Evolutionary conservation across 2,113 vertebrate genomes (phyloP).

Genomic region (Bubalus kerabau): DNA sequence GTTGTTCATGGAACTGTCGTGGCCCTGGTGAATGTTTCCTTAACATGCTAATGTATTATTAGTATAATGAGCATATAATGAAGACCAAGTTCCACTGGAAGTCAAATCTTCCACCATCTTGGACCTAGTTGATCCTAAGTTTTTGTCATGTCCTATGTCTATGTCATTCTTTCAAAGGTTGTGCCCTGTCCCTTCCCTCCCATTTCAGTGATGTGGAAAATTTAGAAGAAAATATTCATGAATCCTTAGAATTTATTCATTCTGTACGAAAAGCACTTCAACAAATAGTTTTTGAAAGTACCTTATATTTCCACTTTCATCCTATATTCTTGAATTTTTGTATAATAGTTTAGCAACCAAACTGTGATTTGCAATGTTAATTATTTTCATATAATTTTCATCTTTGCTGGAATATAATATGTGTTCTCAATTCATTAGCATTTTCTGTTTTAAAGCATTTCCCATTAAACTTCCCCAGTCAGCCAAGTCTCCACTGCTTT

Average conservation of each 20-base stretch:
- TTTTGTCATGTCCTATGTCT: not conserved
- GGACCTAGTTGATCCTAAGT: not conserved
- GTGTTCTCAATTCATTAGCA: conserved; percentile 39
- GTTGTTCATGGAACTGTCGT: not conserved
- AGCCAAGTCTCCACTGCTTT: conserved; percentile 26
- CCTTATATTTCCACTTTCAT: not conserved
- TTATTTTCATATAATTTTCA: conserved; percentile 38
- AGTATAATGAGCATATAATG: not conserved
- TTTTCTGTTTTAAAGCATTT: conserved; percentile 47
- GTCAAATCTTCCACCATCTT: not conserved
- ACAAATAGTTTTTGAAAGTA: not conserved
- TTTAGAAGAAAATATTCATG: conserved; percentile 1
- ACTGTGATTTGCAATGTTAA: not conserved
- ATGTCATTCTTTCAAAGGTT: not conserved
- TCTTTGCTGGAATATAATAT: conserved; percentile 42
- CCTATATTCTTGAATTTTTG: not conserved
- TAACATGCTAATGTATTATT: not conserved
- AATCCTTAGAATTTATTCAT: not conserved
- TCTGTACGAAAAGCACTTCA: not conserved
- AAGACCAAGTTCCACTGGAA: not conserved
- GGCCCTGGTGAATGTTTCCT: not conserved
- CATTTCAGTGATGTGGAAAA: not conserved
- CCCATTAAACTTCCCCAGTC: conserved; percentile 45
- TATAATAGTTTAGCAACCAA: not conserved
- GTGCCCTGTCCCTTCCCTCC: not conserved